Percentiles rank a stretch among this genome's conserved stretches.
Evolutionary conservation across 2,797 vertebrate species (phyloP).

Genomic region (Hafferia zeledoni): DNA sequence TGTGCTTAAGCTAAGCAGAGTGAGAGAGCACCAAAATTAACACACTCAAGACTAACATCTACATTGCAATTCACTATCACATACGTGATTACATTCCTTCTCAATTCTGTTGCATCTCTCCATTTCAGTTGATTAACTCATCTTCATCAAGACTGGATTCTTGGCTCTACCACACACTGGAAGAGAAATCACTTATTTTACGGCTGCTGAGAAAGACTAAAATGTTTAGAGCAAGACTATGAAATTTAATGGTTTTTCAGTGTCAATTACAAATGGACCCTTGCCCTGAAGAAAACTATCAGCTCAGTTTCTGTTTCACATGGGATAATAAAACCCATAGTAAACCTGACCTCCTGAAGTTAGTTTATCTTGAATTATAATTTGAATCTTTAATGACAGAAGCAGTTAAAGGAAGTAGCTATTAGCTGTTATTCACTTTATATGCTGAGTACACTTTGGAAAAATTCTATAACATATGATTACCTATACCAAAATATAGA

Average conservation of each 20-base stretch:
- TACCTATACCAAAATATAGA: constrained; percentile 30
- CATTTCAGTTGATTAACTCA: neutral
- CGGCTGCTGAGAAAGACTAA: neutral
- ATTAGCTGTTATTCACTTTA: constrained; percentile 46
- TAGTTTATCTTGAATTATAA: constrained; percentile 69
- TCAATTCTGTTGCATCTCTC: neutral
- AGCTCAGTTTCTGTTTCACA: constrained; percentile 15
- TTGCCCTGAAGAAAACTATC: constrained; percentile 36
- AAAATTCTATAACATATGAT: constrained; percentile 28
- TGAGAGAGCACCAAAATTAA: neutral
- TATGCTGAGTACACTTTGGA: neutral
- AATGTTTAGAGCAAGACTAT: constrained; percentile 36
- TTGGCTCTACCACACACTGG: neutral
- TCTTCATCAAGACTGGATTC: neutral
- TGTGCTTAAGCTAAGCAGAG: neutral
- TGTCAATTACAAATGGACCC: neutral
- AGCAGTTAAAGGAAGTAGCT: constrained; percentile 67
- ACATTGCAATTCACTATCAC: neutral
- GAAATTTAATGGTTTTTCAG: neutral
- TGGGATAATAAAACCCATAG: constrained; percentile 34
- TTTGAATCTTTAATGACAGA: constrained; percentile 39
- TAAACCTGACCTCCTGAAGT: constrained; percentile 49
- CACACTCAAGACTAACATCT: neutral
- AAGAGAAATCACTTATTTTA: neutral
- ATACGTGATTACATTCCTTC: neutral